Percentiles rank a stretch among this genome's conserved stretches.
Evolutionary conservation across 2,888 invertebrate species (phyloP).

Genomic region (Cephus pygmeus): DNA sequence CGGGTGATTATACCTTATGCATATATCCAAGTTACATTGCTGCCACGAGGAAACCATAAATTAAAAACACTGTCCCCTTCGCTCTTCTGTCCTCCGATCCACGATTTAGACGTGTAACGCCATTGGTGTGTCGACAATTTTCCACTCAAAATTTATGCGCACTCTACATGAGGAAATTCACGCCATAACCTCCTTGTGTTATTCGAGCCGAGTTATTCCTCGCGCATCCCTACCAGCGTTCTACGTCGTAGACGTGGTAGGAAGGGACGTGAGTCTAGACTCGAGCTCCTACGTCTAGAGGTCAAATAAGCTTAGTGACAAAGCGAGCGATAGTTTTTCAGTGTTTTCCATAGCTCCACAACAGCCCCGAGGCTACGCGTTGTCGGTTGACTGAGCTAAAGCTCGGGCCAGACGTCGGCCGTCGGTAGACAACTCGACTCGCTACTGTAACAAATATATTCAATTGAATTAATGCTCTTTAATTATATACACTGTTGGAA

Average conservation of each 20-base stretch:
- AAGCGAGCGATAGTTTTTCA: too few species aligned
- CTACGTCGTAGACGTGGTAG: not conserved
- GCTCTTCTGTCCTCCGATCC: not conserved
- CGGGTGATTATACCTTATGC: not conserved
- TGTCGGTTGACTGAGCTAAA: not conserved
- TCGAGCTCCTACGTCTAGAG: too few species aligned
- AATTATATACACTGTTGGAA: not conserved
- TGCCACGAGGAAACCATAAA: not conserved
- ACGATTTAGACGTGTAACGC: not conserved
- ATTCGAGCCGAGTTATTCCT: not conserved
- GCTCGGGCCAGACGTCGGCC: not conserved
- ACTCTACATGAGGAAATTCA: not conserved
- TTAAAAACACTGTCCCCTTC: not conserved
- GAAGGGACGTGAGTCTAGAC: too few species aligned
- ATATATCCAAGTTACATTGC: not conserved
- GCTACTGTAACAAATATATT: not conserved
- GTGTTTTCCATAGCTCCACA: too few species aligned
- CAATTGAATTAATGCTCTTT: not conserved
- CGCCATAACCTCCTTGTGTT: not conserved
- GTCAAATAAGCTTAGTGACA: too few species aligned
- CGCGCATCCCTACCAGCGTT: not conserved
- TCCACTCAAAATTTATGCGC: not conserved
- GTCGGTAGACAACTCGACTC: not conserved
- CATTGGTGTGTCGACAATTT: not conserved
- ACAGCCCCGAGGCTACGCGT: too few species aligned